Percentiles rank a stretch among this genome's conserved stretches.
These are phyloP conservation scores for Caenorhabditis sinica DNA, from an alignment of 2,888 invertebrate species.

Conservation along the genomic window DNA sequence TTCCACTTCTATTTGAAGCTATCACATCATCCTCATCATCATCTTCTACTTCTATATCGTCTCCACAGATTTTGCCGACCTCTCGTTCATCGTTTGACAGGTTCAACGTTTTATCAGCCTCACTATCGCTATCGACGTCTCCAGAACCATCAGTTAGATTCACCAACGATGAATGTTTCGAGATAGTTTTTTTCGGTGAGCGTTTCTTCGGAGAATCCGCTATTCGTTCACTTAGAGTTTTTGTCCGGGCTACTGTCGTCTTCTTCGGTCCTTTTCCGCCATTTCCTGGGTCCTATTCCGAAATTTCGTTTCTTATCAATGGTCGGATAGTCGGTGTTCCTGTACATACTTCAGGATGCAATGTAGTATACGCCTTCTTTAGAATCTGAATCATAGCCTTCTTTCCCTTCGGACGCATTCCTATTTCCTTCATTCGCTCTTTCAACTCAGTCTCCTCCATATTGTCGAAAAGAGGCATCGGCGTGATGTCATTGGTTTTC, in stretches of 20 bases:
- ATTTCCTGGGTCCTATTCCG: background rate
- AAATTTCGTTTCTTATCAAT: slow-evolving; percentile 15
- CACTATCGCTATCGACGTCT: slow-evolving; percentile 34
- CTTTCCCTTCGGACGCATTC: slow-evolving; percentile 78
- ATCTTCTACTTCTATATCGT: slow-evolving; percentile 54
- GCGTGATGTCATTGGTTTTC: slow-evolving; percentile 77
- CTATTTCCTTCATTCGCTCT: slow-evolving; percentile 72
- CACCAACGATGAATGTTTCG: background rate
- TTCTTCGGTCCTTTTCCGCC: slow-evolving; percentile 2
- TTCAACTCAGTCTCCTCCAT: slow-evolving; percentile 76
- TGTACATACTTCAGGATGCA: slow-evolving; percentile 75
- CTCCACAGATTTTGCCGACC: slow-evolving; percentile 35
- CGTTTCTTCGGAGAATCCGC: too few relatives aligned
- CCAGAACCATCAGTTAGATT: background rate
- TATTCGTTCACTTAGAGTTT: slow-evolving; percentile 34
- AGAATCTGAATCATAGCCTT: slow-evolving; percentile 77
- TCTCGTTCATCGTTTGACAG: slow-evolving; percentile 61
- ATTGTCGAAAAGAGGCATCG: slow-evolving; percentile 75
- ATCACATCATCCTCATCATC: slow-evolving; percentile 49
- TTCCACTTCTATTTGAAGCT: slow-evolving; percentile 13
- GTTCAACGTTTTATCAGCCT: slow-evolving; percentile 71
- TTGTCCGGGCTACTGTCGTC: slow-evolving; percentile 4
- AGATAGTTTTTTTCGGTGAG: background rate
- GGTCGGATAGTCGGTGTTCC: slow-evolving; percentile 71
- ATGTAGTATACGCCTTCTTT: slow-evolving; percentile 75